Base-by-base conservation (phyloP, 2,113 vertebrate species). In the Excalfactoria chinensis region DNA sequence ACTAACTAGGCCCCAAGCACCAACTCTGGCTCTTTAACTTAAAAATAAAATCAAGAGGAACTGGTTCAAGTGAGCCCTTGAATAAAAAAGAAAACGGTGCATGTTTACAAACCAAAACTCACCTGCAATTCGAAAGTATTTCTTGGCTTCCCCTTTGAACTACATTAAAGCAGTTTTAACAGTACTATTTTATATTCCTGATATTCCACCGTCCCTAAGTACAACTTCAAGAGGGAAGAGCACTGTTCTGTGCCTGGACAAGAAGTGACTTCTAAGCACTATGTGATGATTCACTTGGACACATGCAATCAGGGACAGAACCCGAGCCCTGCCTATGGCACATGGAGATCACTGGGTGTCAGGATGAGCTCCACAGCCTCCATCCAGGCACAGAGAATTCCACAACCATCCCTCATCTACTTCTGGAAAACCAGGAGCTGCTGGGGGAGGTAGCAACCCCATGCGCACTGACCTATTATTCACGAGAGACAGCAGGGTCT, bases 261-360 rank as follows among this genome's bases (percentile, higher is more conserved):
- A 83, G 48, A 74, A 85, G 44, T 15, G 56, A 87, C 79, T 87
- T 87, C 87, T 74, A 82, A 84, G 89, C 79, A 77, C 69, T 30
- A 79, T 76, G 84, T 77, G 56, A 63, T 85, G 81, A 92, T 91
- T 94, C 93, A 92, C 46, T 91, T 82, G 87, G 71, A 87, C 68
- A 64, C 6, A 62, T 4, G 74, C 81, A 88, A 46, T 64, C 32
- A 60, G 81, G 73, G 35, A 84, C 34, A 89, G 62, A 78, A 92
- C 94, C 17, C 1, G 4, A 95, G 63, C 60, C 81, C 48, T 7
- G 20, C 41, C 34, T 25, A 22, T 34, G 11, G 8, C 12, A 8
- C 48, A 26, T 1, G 16, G 22, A 35, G 48, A 17, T 79, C 26
- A 71, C 74, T n/a, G 71, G 37, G 68, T 51, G 66, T 87, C 72